Conservation (phyloP, 1,140 invertebrate genomes). For the Druon quercuslanigerum region DNA sequence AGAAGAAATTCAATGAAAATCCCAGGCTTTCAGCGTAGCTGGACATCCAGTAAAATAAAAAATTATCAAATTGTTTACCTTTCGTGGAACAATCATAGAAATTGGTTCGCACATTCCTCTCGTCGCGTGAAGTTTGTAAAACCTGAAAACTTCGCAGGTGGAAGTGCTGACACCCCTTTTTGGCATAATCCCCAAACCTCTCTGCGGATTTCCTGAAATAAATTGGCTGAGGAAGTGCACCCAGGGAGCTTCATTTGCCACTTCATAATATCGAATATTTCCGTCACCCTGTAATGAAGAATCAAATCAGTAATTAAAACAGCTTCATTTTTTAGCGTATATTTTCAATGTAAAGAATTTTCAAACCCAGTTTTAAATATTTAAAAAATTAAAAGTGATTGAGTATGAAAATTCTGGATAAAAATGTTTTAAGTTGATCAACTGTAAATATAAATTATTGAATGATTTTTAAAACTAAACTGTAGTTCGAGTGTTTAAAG, state of each 20-base stretch:
- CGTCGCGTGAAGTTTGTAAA: slow-evolving; percentile 94
- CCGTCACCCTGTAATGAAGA: slow-evolving; percentile 85
- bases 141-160: slow-evolving; percentile 91
- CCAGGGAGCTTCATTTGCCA: slow-evolving; percentile 89
- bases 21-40: too few relatives aligned
- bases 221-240: slow-evolving; percentile 94
- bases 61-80: slow-evolving; percentile 73
- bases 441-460: too few relatives aligned
- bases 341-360: too few relatives aligned
- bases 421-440: too few relatives aligned
- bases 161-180: slow-evolving; percentile 91
- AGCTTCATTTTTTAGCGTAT: too few relatives aligned
- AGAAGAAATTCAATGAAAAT: too few relatives aligned
- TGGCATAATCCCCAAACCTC: slow-evolving; percentile 93
- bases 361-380: too few relatives aligned
- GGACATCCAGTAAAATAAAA: slow-evolving; percentile 37
- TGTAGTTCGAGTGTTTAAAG: too few relatives aligned
- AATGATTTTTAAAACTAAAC: too few relatives aligned
- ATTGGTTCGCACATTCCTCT: slow-evolving; percentile 92
- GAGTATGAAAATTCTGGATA: too few relatives aligned
- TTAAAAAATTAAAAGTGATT: too few relatives aligned
- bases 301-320: neutral
- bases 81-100: slow-evolving; percentile 95
- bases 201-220: slow-evolving; percentile 91
- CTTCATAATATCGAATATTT: slow-evolving; percentile 96